Percentiles rank a stretch among this genome's conserved stretches.
These are phyloP conservation scores for Taxidea taxus DNA, from an alignment of 2,113 vertebrate genomes.

Conservation along the genomic window DNA sequence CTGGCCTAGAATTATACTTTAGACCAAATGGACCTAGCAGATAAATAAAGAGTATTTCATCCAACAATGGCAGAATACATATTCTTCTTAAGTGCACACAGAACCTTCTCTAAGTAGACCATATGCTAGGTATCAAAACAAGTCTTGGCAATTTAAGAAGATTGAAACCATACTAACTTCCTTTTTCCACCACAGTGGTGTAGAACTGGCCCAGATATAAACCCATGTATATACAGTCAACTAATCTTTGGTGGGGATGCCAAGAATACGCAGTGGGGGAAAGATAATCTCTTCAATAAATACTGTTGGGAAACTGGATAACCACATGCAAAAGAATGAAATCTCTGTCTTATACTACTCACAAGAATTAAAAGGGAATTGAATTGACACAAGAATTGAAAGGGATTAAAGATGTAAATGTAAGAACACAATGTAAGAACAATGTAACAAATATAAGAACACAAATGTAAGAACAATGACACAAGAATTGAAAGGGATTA, in stretches of 20 bases:
- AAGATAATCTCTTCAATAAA: not conserved
- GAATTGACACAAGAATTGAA: too few relatives aligned
- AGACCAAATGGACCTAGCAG: not conserved
- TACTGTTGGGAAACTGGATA: not conserved
- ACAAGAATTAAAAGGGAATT: not conserved
- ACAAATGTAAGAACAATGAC: too few relatives aligned
- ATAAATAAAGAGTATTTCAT: not conserved
- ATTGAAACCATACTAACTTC: not conserved
- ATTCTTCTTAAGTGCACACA: not conserved
- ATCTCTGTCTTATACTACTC: not conserved
- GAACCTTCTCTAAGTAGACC: not conserved
- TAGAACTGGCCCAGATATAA: not conserved
- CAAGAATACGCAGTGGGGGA: not conserved
- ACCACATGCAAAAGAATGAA: not conserved
- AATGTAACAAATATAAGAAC: too few relatives aligned
- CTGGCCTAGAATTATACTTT: not conserved
- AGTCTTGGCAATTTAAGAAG: not conserved
- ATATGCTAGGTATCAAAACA: not conserved
- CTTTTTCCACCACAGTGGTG: not conserved
- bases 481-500: too few relatives aligned
- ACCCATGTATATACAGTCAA: not conserved
- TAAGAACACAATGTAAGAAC: not conserved
- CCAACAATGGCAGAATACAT: not conserved
- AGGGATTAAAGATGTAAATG: not conserved
- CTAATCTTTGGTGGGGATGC: not conserved